A percentile compares a stretch with the other conserved stretches of the same genome.
Evolutionary conservation across 1,140 invertebrate species (phyloP).

Genomic region (Drosophila triauraria): DNA sequence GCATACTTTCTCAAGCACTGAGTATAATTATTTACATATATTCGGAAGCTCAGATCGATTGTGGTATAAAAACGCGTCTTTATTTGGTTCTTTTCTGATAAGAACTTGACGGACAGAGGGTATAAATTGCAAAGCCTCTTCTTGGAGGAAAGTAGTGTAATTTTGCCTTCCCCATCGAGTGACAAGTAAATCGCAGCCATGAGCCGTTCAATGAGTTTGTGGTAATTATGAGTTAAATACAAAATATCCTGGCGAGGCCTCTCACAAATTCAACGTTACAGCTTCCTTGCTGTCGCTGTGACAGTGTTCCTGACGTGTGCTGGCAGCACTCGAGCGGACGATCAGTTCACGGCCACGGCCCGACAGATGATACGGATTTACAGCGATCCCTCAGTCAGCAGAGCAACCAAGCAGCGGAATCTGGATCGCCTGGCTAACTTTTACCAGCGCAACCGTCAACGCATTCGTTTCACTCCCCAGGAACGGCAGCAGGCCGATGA

Average conservation of each 20-base stretch:
- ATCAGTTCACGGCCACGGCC: constrained; percentile 1
- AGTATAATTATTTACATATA: constrained; percentile 1
- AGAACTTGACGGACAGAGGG: not conserved
- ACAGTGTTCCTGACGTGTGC: not conserved
- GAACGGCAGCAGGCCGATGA: not conserved
- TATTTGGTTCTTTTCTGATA: constrained; percentile 1
- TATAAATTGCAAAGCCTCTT: not conserved
- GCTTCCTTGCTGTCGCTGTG: not conserved
- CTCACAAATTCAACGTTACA: not conserved
- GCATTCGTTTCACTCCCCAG: constrained; percentile 1
- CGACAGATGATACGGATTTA: not conserved
- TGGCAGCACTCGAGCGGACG: not conserved
- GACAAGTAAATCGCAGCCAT: not conserved
- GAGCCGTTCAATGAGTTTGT: not conserved
- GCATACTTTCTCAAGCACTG: not conserved
- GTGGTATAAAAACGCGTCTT: not conserved
- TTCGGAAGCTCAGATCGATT: not conserved
- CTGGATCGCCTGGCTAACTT: not conserved
- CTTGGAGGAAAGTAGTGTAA: not conserved
- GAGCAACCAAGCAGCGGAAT: not conserved
- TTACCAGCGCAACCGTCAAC: not conserved
- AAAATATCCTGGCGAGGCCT: no score
- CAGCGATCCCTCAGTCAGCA: not conserved
- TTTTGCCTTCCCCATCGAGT: not conserved
- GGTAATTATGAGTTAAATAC: not conserved